Conservation (phyloP, 2,113 vertebrate species). For the Austrofundulus limnaeus region DNA sequence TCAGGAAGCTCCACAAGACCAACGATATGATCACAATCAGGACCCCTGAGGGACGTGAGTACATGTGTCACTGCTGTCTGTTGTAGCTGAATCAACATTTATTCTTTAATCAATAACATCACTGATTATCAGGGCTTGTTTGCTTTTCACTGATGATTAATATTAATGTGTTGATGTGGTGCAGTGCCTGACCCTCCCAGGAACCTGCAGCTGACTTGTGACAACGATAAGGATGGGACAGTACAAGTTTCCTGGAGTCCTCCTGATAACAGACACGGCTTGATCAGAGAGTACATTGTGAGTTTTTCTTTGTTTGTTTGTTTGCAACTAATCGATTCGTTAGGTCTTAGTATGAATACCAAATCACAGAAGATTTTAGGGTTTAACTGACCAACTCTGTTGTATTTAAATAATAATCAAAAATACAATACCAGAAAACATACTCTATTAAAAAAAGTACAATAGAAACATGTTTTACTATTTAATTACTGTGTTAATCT, state of each 20-base stretch:
- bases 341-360: no score
- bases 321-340: neutral
- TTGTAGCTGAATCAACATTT: neutral
- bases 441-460: no score
- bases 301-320: slow-evolving; percentile 60
- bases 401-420: no score
- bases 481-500: no score
- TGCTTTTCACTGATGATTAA: neutral
- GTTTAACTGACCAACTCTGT: no score
- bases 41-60: slow-evolving; percentile 93
- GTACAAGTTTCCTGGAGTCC: slow-evolving; percentile 84
- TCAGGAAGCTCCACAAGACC: slow-evolving; percentile 88
- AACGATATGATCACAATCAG: slow-evolving; percentile 89
- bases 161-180: neutral
- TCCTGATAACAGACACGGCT: slow-evolving; percentile 84
- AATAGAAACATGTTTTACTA: no score
- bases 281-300: slow-evolving; percentile 93
- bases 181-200: slow-evolving; percentile 90
- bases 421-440: no score
- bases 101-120: neutral
- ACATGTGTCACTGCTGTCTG: no score
- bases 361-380: no score
- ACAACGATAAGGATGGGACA: slow-evolving; percentile 81
- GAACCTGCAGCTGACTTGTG: slow-evolving; percentile 86
- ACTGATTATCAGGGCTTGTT: no score